These are phyloP conservation scores for Muscicapa comitata DNA, from an alignment of 2,797 vertebrate genomes.

Conservation along the genomic window DNA sequence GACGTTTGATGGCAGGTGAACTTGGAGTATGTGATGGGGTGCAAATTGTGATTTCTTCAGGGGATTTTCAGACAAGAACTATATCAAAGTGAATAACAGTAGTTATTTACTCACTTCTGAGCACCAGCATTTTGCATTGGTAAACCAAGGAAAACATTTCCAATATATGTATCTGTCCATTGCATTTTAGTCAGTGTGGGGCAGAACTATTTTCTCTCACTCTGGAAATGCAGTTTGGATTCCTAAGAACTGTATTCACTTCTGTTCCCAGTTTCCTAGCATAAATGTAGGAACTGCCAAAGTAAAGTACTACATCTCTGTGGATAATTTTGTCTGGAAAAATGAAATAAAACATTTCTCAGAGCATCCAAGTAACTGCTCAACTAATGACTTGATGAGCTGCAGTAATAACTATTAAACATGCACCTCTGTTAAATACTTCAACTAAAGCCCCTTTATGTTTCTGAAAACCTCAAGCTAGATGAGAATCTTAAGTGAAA, in stretches of 20 bases:
- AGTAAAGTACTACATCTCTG: neutral
- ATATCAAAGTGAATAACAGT: neutral
- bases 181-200: neutral
- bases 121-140: neutral
- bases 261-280: neutral
- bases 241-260: neutral
- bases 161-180: neutral
- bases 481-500: neutral
- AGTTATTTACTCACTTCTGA: neutral
- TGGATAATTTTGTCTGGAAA: neutral
- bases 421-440: neutral
- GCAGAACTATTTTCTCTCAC: neutral
- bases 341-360: neutral
- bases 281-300: neutral
- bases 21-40: neutral
- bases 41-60: neutral
- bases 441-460: neutral
- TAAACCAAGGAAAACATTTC: neutral
- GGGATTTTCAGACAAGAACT: neutral
- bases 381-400: neutral
- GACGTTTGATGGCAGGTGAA: neutral
- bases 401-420: neutral
- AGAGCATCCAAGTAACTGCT: neutral
- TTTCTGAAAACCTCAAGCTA: neutral
- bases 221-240: neutral